These are phyloP conservation scores for Phalangium opilio DNA, from an alignment of 2,888 invertebrate genomes.

Conservation along the genomic window DNA sequence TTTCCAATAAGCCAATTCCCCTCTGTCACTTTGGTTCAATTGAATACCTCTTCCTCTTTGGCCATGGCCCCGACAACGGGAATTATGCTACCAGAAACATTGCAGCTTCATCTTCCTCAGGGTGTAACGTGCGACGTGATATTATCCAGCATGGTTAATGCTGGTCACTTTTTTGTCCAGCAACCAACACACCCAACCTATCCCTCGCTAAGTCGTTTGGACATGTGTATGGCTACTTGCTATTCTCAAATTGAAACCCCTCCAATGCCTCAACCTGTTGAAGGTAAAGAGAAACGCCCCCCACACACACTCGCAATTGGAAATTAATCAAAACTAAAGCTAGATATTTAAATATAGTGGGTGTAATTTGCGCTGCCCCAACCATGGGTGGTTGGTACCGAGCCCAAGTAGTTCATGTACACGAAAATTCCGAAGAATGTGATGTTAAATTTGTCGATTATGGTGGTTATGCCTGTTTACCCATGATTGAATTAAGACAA, in stretches of 20 bases:
- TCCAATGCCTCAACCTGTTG: slow-evolving; percentile 16
- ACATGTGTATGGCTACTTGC: slow-evolving; percentile 58
- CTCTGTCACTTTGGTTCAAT: slow-evolving; percentile 52
- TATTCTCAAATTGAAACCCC: slow-evolving; percentile 38
- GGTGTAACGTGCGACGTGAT: slow-evolving; percentile 85
- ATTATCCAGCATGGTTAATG: slow-evolving; percentile 68
- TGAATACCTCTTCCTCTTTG: slow-evolving; percentile 30
- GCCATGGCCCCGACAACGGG: slow-evolving; percentile 30
- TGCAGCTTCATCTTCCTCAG: slow-evolving; percentile 68
- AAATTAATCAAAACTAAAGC: background rate
- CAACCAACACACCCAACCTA: slow-evolving; percentile 89
- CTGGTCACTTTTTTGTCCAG: slow-evolving; percentile 84
- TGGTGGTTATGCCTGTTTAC: slow-evolving; percentile 74
- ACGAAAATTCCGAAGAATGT: slow-evolving; percentile 49
- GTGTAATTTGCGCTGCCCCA: slow-evolving; percentile 76
- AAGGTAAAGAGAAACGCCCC: slow-evolving; percentile 8
- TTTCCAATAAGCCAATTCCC: slow-evolving; percentile 69
- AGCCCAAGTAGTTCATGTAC: slow-evolving; percentile 59
- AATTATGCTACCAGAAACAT: slow-evolving; percentile 39
- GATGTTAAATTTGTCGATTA: slow-evolving; percentile 83
- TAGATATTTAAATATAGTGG: slow-evolving; percentile 25
- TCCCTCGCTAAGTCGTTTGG: slow-evolving; percentile 62
- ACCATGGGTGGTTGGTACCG: slow-evolving; percentile 76
- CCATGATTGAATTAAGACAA: slow-evolving; percentile 63
- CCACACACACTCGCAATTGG: no score